phyloP scores from a whole-genome alignment of 2,888 invertebrate species.

The Amiota mariae region DNA sequence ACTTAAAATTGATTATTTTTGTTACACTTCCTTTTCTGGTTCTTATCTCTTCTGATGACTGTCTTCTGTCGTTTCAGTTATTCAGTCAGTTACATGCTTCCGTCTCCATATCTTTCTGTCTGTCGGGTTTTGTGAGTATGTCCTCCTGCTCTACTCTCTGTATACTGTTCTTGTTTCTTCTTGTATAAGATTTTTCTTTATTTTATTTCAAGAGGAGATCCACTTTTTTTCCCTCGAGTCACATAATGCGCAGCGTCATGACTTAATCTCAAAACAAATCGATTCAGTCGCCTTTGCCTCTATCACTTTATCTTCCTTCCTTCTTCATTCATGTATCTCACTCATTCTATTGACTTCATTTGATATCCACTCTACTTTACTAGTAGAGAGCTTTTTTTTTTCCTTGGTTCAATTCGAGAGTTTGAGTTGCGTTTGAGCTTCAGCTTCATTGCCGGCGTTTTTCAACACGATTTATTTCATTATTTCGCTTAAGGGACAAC shows the following conservation, averaged over 20 bases:
- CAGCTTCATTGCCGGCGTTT: slow-evolving; percentile 42
- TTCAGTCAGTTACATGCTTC: not conserved
- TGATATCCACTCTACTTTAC: slow-evolving; percentile 4
- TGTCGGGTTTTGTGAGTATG: slow-evolving; percentile 33
- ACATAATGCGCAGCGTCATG: slow-evolving; percentile 53
- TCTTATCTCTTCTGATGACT: slow-evolving; percentile 16
- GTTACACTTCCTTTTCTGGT: slow-evolving; percentile 56
- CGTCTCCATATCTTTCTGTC: slow-evolving; percentile 9
- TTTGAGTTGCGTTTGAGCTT: not conserved
- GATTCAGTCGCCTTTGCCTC: slow-evolving; percentile 57
- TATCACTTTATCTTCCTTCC: slow-evolving; percentile 34
- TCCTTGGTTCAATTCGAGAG: not conserved
- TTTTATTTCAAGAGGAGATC: slow-evolving; percentile 23
- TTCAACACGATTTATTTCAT: slow-evolving; percentile 68
- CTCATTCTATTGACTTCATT: not conserved
- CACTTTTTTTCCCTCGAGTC: slow-evolving; percentile 38
- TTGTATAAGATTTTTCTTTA: slow-evolving; percentile 16
- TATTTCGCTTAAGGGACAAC: slow-evolving; percentile 45
- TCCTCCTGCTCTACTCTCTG: slow-evolving; percentile 34
- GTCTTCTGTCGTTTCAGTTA: too few species aligned
- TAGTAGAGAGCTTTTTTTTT: not conserved
- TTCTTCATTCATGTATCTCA: slow-evolving; percentile 17
- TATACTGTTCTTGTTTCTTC: not conserved
- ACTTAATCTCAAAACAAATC: slow-evolving; percentile 70
- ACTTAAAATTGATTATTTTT: slow-evolving; percentile 38